phyloP scores from a whole-genome alignment of 1,140 invertebrate species.

The Metopolophium dirhodum region DNA sequence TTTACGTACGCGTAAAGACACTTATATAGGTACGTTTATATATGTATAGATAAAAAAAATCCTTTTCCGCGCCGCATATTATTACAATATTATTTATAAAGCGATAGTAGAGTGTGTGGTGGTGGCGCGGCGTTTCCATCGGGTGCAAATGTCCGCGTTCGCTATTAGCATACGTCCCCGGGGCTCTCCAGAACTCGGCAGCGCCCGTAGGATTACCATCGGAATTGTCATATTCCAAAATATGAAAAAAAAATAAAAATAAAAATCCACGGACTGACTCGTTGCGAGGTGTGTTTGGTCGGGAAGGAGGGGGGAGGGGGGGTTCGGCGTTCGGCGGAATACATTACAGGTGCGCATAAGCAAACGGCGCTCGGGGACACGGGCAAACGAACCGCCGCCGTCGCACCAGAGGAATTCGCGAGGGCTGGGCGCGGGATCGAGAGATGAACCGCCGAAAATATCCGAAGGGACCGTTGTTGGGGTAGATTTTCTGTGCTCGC shows the following conservation, averaged over 20 bases:
- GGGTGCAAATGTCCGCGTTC: constrained; percentile 37
- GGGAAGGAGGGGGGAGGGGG: background rate
- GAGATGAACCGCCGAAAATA: constrained; percentile 44
- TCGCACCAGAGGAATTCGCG: background rate
- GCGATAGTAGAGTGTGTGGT: background rate
- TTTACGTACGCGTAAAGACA: background rate
- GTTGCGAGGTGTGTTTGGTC: background rate
- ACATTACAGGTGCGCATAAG: constrained; percentile 50
- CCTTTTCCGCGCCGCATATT: background rate
- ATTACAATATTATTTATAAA: background rate
- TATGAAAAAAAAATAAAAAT: too few species aligned
- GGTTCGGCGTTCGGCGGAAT: background rate
- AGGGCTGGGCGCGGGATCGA: background rate
- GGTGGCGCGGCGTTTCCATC: background rate
- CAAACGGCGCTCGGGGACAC: constrained; percentile 46
- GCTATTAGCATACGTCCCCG: constrained; percentile 42
- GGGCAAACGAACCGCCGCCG: constrained; percentile 14
- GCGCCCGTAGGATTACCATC: constrained; percentile 32
- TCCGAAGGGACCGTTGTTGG: constrained; percentile 35
- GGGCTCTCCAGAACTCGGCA: background rate
- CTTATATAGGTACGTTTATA: background rate
- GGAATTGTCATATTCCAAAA: constrained; percentile 50
- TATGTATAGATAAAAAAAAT: background rate
- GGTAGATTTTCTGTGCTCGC: background rate
- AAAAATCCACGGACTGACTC: background rate